phyloP scores from a whole-genome alignment of 1,140 invertebrate species.

The Brachionus asplanchnoidis region DNA sequence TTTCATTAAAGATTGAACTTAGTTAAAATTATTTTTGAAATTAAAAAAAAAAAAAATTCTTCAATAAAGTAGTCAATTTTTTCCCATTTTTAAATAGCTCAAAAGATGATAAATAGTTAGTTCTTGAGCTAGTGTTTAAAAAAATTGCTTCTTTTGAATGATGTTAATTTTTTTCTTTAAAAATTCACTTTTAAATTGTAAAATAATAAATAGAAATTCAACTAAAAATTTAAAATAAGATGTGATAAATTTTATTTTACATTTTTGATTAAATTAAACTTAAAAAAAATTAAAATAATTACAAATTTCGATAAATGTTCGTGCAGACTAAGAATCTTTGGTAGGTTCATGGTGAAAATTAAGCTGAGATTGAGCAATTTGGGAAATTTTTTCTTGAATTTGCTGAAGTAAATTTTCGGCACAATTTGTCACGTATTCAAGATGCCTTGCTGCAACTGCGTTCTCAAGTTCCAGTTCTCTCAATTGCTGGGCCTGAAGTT shows the following conservation, averaged over 20 bases:
- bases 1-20: too few relatives aligned
- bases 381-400: slow-evolving; percentile 33
- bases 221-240: neutral
- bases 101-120: too few relatives aligned
- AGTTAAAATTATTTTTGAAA: too few relatives aligned
- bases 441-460: neutral
- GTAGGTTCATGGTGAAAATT: slow-evolving; percentile 10
- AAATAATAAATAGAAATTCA: neutral
- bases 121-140: too few relatives aligned
- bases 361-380: slow-evolving; percentile 7
- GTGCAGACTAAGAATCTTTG: neutral
- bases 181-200: neutral
- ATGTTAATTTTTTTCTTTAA: too few relatives aligned
- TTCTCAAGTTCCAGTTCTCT: slow-evolving; percentile 38
- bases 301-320: neutral
- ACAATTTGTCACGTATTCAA: slow-evolving; percentile 19
- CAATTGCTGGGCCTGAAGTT: slow-evolving; percentile 29
- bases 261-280: neutral
- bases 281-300: neutral
- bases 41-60: too few relatives aligned
- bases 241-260: neutral
- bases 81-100: too few relatives aligned
- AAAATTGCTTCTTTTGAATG: too few relatives aligned
- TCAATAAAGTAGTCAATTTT: too few relatives aligned
- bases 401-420: slow-evolving; percentile 39